Conservation (phyloP, 1,140 invertebrate genomes). For the Lordiphosa collinella region DNA sequence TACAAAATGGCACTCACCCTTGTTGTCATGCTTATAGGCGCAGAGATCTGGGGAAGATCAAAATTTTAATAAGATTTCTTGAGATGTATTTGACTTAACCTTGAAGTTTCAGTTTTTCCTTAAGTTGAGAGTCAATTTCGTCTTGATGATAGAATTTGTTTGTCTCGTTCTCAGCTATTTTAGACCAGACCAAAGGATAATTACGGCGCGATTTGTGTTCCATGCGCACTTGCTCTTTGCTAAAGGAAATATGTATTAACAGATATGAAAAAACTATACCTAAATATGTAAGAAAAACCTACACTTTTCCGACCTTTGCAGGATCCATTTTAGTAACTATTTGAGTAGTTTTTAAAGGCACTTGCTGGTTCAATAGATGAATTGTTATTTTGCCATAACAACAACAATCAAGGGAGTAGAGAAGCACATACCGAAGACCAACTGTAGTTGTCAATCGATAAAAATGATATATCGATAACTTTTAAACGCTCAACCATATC, state of each 20-base stretch:
- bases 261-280: background rate
- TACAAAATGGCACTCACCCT: slow-evolving; percentile 60
- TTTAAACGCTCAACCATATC: no score
- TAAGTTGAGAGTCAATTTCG: slow-evolving; percentile 49
- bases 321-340: background rate
- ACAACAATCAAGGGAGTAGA: background rate
- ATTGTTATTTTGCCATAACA: slow-evolving; percentile 1
- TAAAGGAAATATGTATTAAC: slow-evolving; percentile 4
- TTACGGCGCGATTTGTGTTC: slow-evolving; percentile 60
- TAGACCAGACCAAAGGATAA: slow-evolving; percentile 58
- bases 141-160: slow-evolving; percentile 66
- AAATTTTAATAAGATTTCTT: background rate
- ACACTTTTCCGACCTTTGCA: slow-evolving; percentile 8
- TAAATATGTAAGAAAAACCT: background rate
- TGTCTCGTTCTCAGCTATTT: slow-evolving; percentile 35
- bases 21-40: slow-evolving; percentile 49
- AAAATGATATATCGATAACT: no score
- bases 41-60: slow-evolving; percentile 25
- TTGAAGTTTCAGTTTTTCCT: slow-evolving; percentile 33
- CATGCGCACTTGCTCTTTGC: slow-evolving; percentile 63
- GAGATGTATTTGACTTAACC: slow-evolving; percentile 11
- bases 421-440: no score
- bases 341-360: background rate
- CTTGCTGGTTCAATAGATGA: background rate
- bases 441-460: no score